Conservation (phyloP, 2,113 vertebrate species). For the Ptyas mucosa region DNA sequence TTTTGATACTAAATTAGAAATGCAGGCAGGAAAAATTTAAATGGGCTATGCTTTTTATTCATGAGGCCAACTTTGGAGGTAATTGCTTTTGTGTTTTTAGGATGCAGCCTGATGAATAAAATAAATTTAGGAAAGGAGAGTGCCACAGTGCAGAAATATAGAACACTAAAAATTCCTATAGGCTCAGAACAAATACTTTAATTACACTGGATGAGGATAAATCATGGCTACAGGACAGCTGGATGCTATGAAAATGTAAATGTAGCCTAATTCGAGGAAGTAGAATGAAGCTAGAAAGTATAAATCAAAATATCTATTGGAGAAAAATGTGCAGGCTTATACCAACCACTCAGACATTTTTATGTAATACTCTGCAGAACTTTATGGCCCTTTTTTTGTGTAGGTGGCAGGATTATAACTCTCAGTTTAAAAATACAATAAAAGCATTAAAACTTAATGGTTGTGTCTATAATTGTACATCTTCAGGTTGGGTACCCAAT, state of each 20-base stretch:
- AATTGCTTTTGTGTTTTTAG: constrained; percentile 62
- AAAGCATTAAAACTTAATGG: constrained; percentile 29
- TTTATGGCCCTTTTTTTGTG: constrained; percentile 21
- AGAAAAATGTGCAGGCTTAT: constrained; percentile 31
- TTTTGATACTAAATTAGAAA: constrained; percentile 59
- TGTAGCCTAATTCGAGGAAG: constrained; percentile 59
- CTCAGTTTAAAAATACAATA: constrained; percentile 28
- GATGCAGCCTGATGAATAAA: constrained; percentile 64
- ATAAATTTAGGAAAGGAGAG: constrained; percentile 61
- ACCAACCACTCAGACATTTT: constrained; percentile 37
- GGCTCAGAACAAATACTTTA: constrained; percentile 65
- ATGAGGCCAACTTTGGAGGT: constrained; percentile 54
- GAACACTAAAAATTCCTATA: constrained; percentile 62
- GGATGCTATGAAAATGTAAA: constrained; percentile 70
- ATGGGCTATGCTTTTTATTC: constrained; percentile 54
- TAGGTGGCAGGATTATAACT: constrained; percentile 24
- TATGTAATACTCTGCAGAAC: constrained; percentile 32
- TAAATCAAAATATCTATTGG: constrained; percentile 55
- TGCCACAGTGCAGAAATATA: constrained; percentile 63
- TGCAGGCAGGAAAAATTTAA: constrained; percentile 52
- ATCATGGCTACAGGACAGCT: constrained; percentile 60
- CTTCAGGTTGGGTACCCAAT: constrained; percentile 35
- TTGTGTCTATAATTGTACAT: constrained; percentile 49
- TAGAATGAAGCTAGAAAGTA: constrained; percentile 54
- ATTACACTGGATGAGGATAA: constrained; percentile 62